phyloP scores from a whole-genome alignment of 2,888 invertebrate species.

The Scaptomyza tumidula region DNA sequence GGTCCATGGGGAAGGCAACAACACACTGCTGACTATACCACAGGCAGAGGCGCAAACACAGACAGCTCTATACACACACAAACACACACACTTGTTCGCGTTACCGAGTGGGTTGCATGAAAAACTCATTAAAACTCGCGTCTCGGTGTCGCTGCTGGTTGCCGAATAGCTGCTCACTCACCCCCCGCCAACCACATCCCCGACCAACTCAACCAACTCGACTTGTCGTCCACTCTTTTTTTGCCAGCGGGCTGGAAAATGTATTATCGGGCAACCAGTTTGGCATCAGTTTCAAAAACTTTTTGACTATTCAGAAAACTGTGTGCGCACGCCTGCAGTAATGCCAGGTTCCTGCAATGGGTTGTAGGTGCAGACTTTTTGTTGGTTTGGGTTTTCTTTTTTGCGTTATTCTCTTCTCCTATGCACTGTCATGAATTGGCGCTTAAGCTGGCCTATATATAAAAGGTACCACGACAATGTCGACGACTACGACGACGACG shows the following conservation, averaged over 20 bases:
- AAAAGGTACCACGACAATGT: constrained; percentile 41
- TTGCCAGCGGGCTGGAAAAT: constrained; percentile 64
- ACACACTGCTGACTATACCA: constrained; percentile 22
- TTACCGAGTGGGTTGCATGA: constrained; percentile 60
- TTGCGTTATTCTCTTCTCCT: constrained; percentile 83
- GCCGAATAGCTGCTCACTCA: constrained; percentile 12
- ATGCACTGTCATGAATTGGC: constrained; percentile 63
- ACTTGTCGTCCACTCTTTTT: not conserved
- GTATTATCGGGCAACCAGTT: constrained; percentile 75
- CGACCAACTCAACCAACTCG: constrained; percentile 7
- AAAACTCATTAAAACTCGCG: constrained; percentile 79
- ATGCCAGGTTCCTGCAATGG: constrained; percentile 26
- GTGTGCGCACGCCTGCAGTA: constrained; percentile 31
- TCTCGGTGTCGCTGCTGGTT: constrained; percentile 54
- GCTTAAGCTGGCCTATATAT: constrained; percentile 37
- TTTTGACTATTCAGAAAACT: constrained; percentile 69
- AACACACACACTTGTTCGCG: not conserved
- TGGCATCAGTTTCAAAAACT: constrained; percentile 78
- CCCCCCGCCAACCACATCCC: not conserved
- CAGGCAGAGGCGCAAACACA: constrained; percentile 28
- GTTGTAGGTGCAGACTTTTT: constrained; percentile 24
- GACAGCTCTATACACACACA: not conserved
- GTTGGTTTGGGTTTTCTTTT: constrained; percentile 11
- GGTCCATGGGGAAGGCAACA: constrained; percentile 17
- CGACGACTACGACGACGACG: constrained; percentile 33